Evolutionary conservation across 2,797 vertebrate genomes (phyloP).

Genomic region (Hyperoplus lanceolatus): DNA sequence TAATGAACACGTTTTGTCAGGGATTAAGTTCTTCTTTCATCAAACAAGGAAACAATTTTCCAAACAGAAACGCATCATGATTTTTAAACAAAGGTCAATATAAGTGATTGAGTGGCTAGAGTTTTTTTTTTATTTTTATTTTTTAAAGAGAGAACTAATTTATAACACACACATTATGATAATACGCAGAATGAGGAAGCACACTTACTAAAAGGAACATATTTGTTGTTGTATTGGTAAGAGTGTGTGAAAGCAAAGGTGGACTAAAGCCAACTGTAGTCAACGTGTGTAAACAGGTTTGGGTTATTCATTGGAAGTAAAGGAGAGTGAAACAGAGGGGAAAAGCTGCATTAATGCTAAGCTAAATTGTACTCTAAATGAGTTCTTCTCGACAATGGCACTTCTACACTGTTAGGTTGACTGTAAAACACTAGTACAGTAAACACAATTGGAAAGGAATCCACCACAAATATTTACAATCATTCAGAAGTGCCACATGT

Average conservation of each 20-base stretch:
- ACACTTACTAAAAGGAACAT: constrained; percentile 8
- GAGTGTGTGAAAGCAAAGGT: not conserved
- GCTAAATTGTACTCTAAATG: not conserved
- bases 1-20: not conserved
- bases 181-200: constrained; percentile 47
- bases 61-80: not conserved
- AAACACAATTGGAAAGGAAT: not conserved
- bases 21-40: constrained; percentile 4
- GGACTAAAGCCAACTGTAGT: not conserved
- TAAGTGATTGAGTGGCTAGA: not conserved
- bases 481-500: constrained; percentile 10
- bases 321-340: not conserved
- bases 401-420: not conserved
- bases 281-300: constrained; percentile 9
- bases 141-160: constrained; percentile 26
- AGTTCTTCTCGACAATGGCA: not conserved
- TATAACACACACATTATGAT: not conserved
- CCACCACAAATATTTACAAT: constrained; percentile 3
- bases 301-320: not conserved
- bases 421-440: not conserved
- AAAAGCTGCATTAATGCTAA: not conserved
- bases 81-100: not conserved
- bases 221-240: constrained; percentile 27
- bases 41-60: constrained; percentile 1
- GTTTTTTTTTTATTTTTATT: not conserved